phyloP scores from a whole-genome alignment of 1,140 invertebrate species.

The Cotesia typhae region DNA sequence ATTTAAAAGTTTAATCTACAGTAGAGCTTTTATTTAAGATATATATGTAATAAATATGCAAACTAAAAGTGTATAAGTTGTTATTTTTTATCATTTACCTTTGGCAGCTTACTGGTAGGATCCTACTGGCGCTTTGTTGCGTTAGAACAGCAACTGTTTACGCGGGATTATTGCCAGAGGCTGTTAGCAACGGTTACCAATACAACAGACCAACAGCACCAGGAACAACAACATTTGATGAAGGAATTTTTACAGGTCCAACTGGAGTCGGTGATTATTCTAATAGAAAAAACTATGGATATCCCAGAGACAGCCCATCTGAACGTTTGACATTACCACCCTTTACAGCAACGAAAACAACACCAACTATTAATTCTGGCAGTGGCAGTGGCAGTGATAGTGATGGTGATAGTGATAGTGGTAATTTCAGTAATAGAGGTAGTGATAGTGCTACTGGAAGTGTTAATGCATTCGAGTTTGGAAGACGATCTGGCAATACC shows the following conservation, averaged over 20 bases:
- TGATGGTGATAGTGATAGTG: too few species aligned
- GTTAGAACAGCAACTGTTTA: constrained; percentile 44
- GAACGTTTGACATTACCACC: constrained; percentile 32
- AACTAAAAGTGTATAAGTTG: background rate
- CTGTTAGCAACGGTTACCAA: constrained; percentile 51
- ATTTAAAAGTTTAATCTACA: too few species aligned
- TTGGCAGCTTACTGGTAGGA: constrained; percentile 47
- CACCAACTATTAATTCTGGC: too few species aligned
- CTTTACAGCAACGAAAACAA: background rate
- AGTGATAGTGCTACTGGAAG: background rate
- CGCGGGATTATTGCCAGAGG: constrained; percentile 53
- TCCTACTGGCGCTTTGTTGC: constrained; percentile 50
- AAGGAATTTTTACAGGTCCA: constrained; percentile 9
- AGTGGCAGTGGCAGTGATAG: too few species aligned
- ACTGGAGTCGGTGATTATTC: background rate
- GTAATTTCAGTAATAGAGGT: constrained; percentile 23
- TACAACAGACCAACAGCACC: constrained; percentile 50
- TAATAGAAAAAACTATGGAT: constrained; percentile 15
- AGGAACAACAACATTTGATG: constrained; percentile 3
- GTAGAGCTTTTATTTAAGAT: background rate
- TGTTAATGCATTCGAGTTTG: constrained; percentile 37
- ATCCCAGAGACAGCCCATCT: constrained; percentile 8
- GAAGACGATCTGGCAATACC: constrained; percentile 42
- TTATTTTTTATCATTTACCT: constrained; percentile 20
- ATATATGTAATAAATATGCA: background rate